A percentile compares a stretch with the other conserved stretches of the same genome.
phyloP scores from a whole-genome alignment of 2,888 invertebrate genomes.

The Netelia inedita region DNA sequence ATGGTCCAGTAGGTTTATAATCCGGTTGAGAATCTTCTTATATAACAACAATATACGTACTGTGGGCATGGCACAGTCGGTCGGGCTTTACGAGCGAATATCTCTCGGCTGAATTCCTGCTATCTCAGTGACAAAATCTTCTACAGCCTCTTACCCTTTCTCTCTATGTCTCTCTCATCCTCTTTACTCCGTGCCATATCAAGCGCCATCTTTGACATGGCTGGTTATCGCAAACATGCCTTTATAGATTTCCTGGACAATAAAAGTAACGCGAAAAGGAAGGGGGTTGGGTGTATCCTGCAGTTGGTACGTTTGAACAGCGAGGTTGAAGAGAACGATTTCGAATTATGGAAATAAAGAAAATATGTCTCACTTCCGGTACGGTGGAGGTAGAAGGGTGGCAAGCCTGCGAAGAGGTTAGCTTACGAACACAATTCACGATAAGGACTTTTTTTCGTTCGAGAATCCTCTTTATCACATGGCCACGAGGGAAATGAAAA shows the following conservation, averaged over 20 bases:
- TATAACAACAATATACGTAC: background rate
- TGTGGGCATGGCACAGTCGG: slow-evolving; percentile 21
- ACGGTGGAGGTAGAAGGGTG: too few species aligned
- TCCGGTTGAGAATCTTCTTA: slow-evolving; percentile 15
- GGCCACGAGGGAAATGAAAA: too few species aligned
- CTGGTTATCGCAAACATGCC: background rate
- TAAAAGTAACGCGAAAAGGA: slow-evolving; percentile 13
- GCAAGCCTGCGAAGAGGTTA: too few species aligned
- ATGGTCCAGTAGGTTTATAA: slow-evolving; percentile 29
- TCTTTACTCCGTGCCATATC: background rate
- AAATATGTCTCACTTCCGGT: too few species aligned
- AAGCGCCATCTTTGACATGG: background rate
- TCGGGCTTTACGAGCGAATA: slow-evolving; percentile 44
- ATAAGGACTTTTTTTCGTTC: too few species aligned
- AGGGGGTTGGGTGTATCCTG: background rate
- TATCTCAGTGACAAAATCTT: slow-evolving; percentile 40
- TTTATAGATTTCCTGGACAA: slow-evolving; percentile 19
- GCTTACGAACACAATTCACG: too few species aligned
- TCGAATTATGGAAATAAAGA: too few species aligned
- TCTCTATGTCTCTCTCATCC: background rate
- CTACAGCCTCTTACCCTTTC: background rate
- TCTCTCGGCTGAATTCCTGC: slow-evolving; percentile 16
- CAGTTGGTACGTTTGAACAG: background rate
- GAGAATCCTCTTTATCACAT: too few species aligned
- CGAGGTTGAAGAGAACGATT: too few species aligned